These are phyloP conservation scores for Aplodontia rufa DNA, from an alignment of 2,113 vertebrate species.

Conservation along the genomic window DNA sequence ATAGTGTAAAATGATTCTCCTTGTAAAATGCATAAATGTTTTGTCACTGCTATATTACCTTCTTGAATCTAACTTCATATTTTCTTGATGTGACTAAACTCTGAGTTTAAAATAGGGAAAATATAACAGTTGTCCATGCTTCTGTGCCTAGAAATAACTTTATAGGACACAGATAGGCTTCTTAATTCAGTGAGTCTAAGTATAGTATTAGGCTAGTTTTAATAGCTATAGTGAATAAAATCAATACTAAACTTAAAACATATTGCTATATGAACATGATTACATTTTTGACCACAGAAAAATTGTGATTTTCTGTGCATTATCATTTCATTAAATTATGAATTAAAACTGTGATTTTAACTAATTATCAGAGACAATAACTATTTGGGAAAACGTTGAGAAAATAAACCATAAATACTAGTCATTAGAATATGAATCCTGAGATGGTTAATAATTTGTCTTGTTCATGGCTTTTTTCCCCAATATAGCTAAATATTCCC, in stretches of 20 bases:
- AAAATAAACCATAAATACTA: neutral
- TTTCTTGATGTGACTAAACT: neutral
- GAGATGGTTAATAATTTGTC: neutral
- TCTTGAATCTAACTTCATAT: conserved; percentile 20
- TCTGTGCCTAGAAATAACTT: neutral
- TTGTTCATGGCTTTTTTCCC: neutral
- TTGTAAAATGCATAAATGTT: neutral
- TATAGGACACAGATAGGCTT: neutral
- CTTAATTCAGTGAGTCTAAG: neutral
- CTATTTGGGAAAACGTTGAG: neutral
- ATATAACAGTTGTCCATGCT: neutral
- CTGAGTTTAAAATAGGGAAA: neutral
- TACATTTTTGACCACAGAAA: neutral
- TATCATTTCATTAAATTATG: neutral
- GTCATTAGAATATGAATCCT: neutral
- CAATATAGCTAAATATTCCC: neutral
- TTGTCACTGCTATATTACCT: neutral
- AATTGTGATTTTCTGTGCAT: neutral
- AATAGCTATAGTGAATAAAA: neutral
- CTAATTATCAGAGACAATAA: neutral
- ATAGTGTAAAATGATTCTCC: neutral
- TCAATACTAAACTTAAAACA: conserved; percentile 2
- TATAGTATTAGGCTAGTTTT: neutral
- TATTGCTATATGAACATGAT: neutral
- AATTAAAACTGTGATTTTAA: neutral